Evolutionary conservation across 2,113 vertebrate genomes (phyloP), one percentile per base, ranked within the genome.

Genomic region (Stomatorhinus ivindoensis): DNA sequence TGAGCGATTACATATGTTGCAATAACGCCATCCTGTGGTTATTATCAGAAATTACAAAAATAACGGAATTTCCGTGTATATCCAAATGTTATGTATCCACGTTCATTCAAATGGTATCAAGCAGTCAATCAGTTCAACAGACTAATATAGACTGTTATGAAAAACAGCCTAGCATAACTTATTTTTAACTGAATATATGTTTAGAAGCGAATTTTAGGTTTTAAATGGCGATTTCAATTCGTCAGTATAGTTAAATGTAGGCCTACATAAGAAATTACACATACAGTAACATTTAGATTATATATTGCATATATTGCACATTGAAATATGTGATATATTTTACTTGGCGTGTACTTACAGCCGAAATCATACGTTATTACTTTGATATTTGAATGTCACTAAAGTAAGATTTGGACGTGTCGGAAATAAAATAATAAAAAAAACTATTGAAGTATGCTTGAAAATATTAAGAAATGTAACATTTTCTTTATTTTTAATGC

Each of bases 21-120:
- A 92, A 94, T 92, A 87, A 89, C 92, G 95, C 94, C 95, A 94
- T 93, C 95, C 76, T 93, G 95, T 96, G 95, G 95, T 91, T 89
- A 89, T 87, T 89, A 24, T 9, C 87, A 65, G 92, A 90, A 94
- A 87, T 27, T 83, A 53, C 90, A 39, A 24, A 17, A 65, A 89
- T 80, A 80, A 7, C 73, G 27, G 42, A 89, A 48, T 31, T 50
- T 86, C 39, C 10, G n/a, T 61, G 42, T 39, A 31, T 42, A 76
- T 76, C 50, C 31, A 86, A 61, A 31, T 51, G 21, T 53, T 39
- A n/a, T 19, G 46, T 85, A 11, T 24, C 44, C 7, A 85, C n/a
- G 53, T 58, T 44, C 35, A 89, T 89, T 83, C 21, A 89, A 24
- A 89, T 44, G 11, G 35, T 4, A 42, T 15, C 73, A 13, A 42